phyloP scores from a whole-genome alignment of 2,113 vertebrate genomes.

The Eublepharis macularius region DNA sequence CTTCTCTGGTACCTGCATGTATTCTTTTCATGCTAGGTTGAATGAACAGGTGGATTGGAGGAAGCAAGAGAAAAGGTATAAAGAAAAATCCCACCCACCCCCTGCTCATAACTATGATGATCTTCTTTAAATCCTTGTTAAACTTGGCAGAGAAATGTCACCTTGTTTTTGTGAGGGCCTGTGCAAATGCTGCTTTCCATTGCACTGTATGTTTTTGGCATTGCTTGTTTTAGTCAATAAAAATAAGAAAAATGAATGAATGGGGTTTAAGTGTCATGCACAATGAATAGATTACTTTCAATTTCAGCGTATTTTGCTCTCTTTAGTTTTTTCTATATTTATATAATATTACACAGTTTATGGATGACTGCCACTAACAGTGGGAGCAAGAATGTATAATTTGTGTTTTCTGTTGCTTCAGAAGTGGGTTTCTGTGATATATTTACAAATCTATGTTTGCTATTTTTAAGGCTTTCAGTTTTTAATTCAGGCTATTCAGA shows the following conservation, averaged over 20 bases:
- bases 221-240: neutral
- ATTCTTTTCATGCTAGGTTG: too few relatives aligned
- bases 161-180: neutral
- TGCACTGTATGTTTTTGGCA: neutral
- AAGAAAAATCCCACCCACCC: neutral
- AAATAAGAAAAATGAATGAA: neutral
- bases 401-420: neutral
- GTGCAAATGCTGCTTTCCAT: neutral
- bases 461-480: neutral
- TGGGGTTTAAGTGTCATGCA: neutral
- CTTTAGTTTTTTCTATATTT: constrained; percentile 2
- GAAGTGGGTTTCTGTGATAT: neutral
- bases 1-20: neutral
- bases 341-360: neutral
- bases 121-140: neutral
- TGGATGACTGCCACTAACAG: neutral
- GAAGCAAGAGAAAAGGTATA: neutral
- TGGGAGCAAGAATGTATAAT: neutral
- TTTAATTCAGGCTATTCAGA: neutral
- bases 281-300: neutral
- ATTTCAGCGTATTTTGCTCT: neutral
- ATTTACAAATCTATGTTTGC: neutral
- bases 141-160: neutral
- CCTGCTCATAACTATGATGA: neutral
- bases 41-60: neutral